Base-by-base conservation (phyloP, 2,888 invertebrate species). In the Caenorhabditis sp. region DNA sequence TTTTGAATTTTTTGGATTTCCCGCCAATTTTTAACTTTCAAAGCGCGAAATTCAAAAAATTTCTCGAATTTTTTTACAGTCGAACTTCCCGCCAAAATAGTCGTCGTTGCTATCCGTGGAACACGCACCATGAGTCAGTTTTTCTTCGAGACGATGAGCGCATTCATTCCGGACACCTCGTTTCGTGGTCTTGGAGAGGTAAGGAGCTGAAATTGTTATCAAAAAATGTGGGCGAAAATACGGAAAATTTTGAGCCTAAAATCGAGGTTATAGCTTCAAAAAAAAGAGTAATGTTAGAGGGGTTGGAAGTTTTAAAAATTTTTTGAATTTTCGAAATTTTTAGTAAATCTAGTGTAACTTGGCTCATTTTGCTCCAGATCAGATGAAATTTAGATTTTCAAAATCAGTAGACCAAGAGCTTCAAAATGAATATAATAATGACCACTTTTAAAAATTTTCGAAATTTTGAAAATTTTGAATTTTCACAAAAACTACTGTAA, bases 101-200 rank as follows among this genome's bases (percentile, higher is more conserved):
- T 80, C 24, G 58, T 76, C 1, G 61, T 81, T 2, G 69, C 75
- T 8, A 58, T 76, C 6, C 63, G 81, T 19, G 81, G 81, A 12
- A 81, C 81, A 3, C 63, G 76, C 2, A 58, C 81, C 1, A 70
- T 76, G 69, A 69, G 70, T 6, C 81, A 81, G n/a, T 76, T 81
- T 24, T 81, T 81, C 47, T 81, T 76, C 24, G 81, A 81, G 31
- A 59, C 49, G 1, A 70, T 81, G 64, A 64, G 56, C 26, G 31
- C 63, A 12, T 76, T 81, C 49, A 49, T 76, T 24, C 81, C 81
- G 28, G 70, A 81, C 26, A 63, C 63, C 2, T 70, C 75, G 8
- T 76, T 75, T 76, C 73, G 69, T 51, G 64, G 63, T 28, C 26
- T 70, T 8, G 81, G 81, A 47, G 68, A 66, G 69, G 81, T 80